phyloP scores from a whole-genome alignment of 2,888 invertebrate species.

The Stenchaetothrips biformis region DNA sequence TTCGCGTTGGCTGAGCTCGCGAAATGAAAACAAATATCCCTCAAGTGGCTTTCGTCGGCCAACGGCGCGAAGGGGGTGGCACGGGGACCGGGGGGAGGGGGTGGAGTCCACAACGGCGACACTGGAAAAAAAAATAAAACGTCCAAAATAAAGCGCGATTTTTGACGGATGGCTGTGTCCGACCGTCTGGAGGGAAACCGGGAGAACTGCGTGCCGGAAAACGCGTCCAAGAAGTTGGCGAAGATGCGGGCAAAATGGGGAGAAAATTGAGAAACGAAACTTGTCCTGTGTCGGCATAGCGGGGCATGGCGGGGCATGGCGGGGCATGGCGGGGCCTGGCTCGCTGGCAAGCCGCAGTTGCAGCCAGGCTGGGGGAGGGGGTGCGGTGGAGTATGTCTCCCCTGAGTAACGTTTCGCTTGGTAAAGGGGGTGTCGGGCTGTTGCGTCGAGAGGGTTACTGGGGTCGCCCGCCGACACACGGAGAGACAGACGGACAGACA shows the following conservation, averaged over 20 bases:
- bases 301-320: background rate
- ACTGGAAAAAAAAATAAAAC: too few relatives aligned
- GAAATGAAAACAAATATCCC: conserved; percentile 24
- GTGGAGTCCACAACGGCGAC: too few relatives aligned
- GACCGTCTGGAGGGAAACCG: too few relatives aligned
- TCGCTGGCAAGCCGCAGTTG: background rate
- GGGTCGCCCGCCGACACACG: background rate
- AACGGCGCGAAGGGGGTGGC: background rate
- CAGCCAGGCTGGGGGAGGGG: background rate
- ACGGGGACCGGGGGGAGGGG: too few relatives aligned
- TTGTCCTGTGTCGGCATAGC: background rate
- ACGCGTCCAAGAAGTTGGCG: background rate
- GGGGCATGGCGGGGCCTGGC: background rate
- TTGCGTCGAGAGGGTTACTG: background rate
- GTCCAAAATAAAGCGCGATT: too few relatives aligned
- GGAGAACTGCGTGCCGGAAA: too few relatives aligned
- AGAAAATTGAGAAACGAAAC: conserved; percentile 15
- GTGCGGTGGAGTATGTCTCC: background rate
- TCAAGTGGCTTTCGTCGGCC: background rate
- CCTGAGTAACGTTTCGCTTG: conserved; percentile 7
- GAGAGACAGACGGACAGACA: background rate
- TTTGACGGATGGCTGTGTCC: too few relatives aligned
- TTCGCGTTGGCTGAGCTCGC: background rate
- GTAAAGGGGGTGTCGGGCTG: background rate
- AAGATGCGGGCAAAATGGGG: background rate